phyloP scores from a whole-genome alignment of 2,797 vertebrate genomes.

The Tenualosa ilisha region DNA sequence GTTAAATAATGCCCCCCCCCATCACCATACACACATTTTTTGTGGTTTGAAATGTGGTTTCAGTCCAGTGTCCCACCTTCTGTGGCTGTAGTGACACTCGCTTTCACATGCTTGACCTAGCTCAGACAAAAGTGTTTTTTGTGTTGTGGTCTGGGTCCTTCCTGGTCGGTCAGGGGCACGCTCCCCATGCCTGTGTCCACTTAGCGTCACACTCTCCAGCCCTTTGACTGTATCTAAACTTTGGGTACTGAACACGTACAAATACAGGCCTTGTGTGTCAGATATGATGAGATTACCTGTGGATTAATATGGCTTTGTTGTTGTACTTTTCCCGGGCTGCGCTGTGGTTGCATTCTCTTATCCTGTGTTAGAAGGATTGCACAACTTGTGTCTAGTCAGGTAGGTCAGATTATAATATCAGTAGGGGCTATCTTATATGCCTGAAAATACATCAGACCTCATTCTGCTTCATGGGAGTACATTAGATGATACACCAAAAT shows the following conservation, averaged over 20 bases:
- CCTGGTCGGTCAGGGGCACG: constrained; percentile 63
- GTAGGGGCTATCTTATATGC: not conserved
- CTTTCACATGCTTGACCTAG: constrained; percentile 77
- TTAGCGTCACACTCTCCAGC: not conserved
- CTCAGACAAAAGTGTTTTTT: constrained; percentile 74
- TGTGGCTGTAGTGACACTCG: constrained; percentile 55
- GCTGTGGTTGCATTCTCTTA: not conserved
- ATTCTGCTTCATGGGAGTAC: not conserved
- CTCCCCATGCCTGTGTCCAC: constrained; percentile 4
- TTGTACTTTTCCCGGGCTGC: not conserved
- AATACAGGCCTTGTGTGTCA: constrained; percentile 11
- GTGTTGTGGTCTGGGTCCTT: constrained; percentile 65
- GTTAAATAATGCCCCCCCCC: constrained; percentile 59
- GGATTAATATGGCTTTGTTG: constrained; percentile 8
- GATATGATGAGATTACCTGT: constrained; percentile 21
- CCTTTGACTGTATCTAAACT: not conserved
- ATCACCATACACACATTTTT: not conserved
- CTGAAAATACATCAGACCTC: not conserved
- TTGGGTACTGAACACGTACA: constrained; percentile 39
- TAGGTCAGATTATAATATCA: not conserved
- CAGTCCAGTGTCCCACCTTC: constrained; percentile 63
- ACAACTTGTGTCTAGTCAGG: constrained; percentile 7
- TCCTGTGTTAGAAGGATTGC: not conserved
- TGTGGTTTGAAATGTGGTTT: constrained; percentile 6
- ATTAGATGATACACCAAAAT: not conserved